Percentiles rank a stretch among this genome's conserved stretches.
phyloP scores from a whole-genome alignment of 2,888 invertebrate species.

The Crematogaster levior region DNA sequence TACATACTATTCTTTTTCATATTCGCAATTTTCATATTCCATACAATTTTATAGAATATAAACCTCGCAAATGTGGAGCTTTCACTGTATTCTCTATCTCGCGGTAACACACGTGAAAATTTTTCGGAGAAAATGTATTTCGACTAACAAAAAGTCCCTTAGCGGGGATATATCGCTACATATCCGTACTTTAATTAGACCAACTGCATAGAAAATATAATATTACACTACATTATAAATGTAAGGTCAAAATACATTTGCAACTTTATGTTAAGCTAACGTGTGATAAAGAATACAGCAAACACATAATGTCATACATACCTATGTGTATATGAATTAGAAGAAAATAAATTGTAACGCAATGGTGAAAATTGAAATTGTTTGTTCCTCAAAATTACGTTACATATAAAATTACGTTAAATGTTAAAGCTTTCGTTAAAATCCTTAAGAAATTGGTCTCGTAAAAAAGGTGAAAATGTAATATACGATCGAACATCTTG shows the following conservation, averaged over 20 bases:
- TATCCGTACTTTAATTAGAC: constrained; percentile 19
- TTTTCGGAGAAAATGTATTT: background rate
- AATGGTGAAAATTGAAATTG: background rate
- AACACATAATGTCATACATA: background rate
- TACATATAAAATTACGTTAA: no score
- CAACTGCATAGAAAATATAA: constrained; percentile 5
- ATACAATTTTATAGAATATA: constrained; percentile 7
- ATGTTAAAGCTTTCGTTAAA: background rate
- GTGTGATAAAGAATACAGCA: constrained; percentile 3
- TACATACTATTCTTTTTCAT: background rate
- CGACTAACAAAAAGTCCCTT: background rate
- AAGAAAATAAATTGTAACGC: background rate
- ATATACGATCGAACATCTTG: background rate
- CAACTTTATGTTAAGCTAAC: constrained; percentile 2
- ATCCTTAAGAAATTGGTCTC: background rate
- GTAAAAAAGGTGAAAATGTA: constrained; percentile 22
- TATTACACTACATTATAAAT: constrained; percentile 8
- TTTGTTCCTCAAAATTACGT: background rate
- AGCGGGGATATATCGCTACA: background rate
- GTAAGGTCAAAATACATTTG: background rate
- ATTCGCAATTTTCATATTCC: constrained; percentile 7
- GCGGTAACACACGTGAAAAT: background rate
- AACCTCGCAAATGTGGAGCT: background rate
- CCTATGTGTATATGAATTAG: no score
- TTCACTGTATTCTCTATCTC: background rate